Evolutionary conservation across 2,797 vertebrate species (phyloP).

Genomic region (Crocodylus rhombifer): DNA sequence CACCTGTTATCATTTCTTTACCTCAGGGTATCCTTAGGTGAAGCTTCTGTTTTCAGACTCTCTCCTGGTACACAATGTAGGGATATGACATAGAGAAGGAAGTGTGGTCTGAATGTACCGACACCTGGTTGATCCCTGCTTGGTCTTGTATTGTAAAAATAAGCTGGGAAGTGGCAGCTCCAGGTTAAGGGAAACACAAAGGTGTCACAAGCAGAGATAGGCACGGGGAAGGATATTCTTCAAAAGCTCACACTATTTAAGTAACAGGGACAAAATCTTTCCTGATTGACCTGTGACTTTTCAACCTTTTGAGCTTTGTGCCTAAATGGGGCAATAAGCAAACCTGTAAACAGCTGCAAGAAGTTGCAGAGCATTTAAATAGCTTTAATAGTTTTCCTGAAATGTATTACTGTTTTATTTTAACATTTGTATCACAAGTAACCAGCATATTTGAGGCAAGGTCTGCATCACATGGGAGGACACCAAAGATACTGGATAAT

Average conservation of each 20-base stretch:
- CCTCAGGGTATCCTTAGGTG: neutral
- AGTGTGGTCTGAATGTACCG: neutral
- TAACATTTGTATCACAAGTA: neutral
- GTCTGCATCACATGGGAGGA: constrained; percentile 24
- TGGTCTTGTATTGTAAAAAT: neutral
- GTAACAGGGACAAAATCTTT: neutral
- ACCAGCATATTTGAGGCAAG: neutral
- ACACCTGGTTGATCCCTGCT: neutral
- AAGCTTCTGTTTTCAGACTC: neutral
- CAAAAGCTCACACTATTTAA: neutral
- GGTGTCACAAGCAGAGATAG: neutral
- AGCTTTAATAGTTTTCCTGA: neutral
- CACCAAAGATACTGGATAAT: constrained; percentile 14
- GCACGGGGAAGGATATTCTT: neutral
- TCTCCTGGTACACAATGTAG: neutral
- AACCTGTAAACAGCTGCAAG: neutral
- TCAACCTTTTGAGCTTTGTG: neutral
- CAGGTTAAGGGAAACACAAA: neutral
- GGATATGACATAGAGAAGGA: neutral
- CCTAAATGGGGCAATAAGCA: neutral
- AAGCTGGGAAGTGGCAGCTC: neutral
- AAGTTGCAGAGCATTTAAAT: neutral
- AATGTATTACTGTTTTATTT: neutral
- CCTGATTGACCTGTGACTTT: neutral
- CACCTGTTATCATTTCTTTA: neutral